Evolutionary conservation across 2,797 vertebrate species (phyloP).

Genomic region (Bradypus variegatus): DNA sequence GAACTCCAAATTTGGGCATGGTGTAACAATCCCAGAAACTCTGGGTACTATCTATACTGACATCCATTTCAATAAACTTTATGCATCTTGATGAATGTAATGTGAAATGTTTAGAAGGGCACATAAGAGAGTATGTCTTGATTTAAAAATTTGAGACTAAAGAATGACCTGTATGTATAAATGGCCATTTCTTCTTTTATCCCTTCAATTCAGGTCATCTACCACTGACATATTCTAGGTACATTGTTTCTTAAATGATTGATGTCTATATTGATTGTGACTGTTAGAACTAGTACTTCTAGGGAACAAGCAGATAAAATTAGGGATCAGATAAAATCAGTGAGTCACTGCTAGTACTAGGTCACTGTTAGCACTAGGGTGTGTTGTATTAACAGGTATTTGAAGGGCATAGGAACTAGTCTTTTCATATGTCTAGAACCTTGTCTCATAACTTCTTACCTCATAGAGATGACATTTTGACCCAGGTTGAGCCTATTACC

Average conservation of each 20-base stretch:
- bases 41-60: background rate
- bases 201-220: background rate
- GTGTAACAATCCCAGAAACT: conserved; percentile 24
- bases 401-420: background rate
- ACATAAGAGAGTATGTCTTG: too few species aligned
- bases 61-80: background rate
- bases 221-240: background rate
- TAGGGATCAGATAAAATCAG: background rate
- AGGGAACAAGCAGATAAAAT: background rate
- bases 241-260: background rate
- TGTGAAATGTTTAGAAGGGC: background rate
- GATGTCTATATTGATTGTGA: background rate
- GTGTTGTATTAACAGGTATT: background rate
- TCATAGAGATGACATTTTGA: background rate
- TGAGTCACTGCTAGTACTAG: background rate
- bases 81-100: background rate
- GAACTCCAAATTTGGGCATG: conserved; percentile 31
- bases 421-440: background rate
- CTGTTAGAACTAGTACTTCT: background rate
- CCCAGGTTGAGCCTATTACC: background rate
- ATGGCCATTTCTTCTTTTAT: background rate
- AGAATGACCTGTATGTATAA: background rate
- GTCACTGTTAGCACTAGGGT: background rate
- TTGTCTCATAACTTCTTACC: background rate
- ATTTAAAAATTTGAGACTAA: background rate